Base-by-base conservation (phyloP, 2,888 invertebrate species). In the Notodromas monacha region DNA sequence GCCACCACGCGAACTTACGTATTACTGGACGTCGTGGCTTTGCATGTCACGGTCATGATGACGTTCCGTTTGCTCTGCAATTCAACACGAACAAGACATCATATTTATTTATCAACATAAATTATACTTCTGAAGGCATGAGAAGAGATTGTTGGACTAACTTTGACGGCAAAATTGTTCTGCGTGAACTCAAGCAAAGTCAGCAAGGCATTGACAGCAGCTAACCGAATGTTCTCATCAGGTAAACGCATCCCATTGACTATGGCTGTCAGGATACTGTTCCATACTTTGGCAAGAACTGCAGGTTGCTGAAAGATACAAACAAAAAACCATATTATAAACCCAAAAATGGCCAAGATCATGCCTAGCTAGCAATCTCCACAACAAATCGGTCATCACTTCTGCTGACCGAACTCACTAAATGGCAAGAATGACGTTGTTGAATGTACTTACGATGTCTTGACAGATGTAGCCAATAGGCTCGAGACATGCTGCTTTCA, bases 41-140 rank as follows among this genome's bases (percentile, higher is more conserved):
- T 86, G 56, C 96, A 99, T 5, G 96, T 89, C 31, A 86, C 84
- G 56, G 96, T 86, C 96, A 96, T 99, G 33, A 99, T 92, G 48
- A 81, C 86, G 52, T 96, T 84, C 38, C 96, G 61, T 52, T 99
- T 96, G 33, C 69, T 63, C 58, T 65, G 12, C 27, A 27, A n/a
- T n/a, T n/a, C n/a, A n/a, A n/a, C n/a, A n/a, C n/a, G n/a, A n/a
- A n/a, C n/a, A n/a, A n/a, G n/a, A n/a, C n/a, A n/a, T n/a, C n/a
- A n/a, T n/a, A n/a, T n/a, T n/a, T n/a, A n/a, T n/a, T n/a, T n/a
- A n/a, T n/a, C n/a, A n/a, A n/a, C n/a, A n/a, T n/a, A n/a, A n/a
- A n/a, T n/a, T n/a, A n/a, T n/a, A n/a, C n/a, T n/a, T n/a, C n/a
- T n/a, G n/a, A n/a, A n/a, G n/a, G n/a, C n/a, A n/a, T n/a, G n/a